Conservation (phyloP, 1,140 invertebrate genomes). For the Brachystomella parvula region DNA sequence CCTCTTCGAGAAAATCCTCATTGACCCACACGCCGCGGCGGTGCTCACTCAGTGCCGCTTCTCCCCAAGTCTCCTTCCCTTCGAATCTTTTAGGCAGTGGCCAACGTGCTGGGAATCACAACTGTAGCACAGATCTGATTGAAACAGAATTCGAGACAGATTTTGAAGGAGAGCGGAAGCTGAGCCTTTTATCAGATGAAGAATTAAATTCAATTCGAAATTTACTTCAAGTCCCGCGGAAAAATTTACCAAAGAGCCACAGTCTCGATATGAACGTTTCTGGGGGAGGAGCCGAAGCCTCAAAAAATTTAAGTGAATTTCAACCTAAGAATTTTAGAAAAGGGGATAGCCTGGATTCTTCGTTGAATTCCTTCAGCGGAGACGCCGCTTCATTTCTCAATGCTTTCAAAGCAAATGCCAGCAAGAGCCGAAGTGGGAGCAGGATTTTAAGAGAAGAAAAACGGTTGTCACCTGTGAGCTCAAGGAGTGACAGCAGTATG, state of each 20-base stretch:
- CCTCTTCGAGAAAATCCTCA: constrained; percentile 26
- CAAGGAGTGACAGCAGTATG: constrained; percentile 63
- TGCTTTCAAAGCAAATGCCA: constrained; percentile 11
- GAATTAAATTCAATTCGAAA: constrained; percentile 26
- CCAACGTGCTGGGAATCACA: too few relatives aligned
- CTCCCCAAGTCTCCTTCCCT: constrained; percentile 11
- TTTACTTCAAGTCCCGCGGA: constrained; percentile 35
- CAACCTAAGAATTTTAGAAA: constrained; percentile 17
- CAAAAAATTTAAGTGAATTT: background rate
- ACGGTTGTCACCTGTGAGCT: constrained; percentile 55
- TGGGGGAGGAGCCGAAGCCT: background rate
- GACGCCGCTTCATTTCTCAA: constrained; percentile 16
- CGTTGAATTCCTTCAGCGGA: constrained; percentile 34
- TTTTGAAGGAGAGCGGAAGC: constrained; percentile 10
- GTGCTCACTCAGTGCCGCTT: constrained; percentile 27
- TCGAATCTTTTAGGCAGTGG: constrained; percentile 1
- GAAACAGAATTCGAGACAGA: constrained; percentile 32
- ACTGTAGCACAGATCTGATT: too few relatives aligned
- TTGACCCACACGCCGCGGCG: constrained; percentile 20
- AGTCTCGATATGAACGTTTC: constrained; percentile 38
- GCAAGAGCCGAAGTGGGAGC: constrained; percentile 27
- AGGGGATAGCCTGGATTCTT: constrained; percentile 35
- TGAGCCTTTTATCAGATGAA: constrained; percentile 15
- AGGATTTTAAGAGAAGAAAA: constrained; percentile 23
- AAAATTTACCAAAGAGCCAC: constrained; percentile 38